Conservation (phyloP, 2,113 vertebrate genomes). For the Girardinichthys multiradiatus region DNA sequence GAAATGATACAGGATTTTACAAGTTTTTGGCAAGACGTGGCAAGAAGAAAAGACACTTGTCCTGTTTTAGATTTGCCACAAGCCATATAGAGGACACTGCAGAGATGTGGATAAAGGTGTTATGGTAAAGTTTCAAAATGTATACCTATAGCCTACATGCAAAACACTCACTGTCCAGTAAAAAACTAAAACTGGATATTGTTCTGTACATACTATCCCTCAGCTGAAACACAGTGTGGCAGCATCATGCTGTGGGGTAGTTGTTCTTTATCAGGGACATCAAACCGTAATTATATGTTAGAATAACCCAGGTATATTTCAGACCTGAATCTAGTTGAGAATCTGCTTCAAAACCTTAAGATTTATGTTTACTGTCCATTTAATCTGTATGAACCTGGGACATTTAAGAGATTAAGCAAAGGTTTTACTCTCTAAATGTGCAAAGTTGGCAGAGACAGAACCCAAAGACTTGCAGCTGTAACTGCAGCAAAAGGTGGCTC, state of each 20-base stretch:
- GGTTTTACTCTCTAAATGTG: not conserved
- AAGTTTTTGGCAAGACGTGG: too few relatives aligned
- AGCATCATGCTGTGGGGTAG: not conserved
- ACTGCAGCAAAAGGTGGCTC: not conserved
- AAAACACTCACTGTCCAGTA: not conserved
- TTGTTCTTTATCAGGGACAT: not conserved
- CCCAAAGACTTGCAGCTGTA: not conserved
- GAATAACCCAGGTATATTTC: not conserved
- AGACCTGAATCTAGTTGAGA: not conserved
- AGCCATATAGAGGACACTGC: too few relatives aligned
- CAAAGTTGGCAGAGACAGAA: not conserved
- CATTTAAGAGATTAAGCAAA: not conserved
- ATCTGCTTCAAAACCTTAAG: not conserved
- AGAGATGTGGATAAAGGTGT: too few relatives aligned
- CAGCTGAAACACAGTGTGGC: not conserved
- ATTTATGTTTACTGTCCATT: not conserved
- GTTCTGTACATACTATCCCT: not conserved
- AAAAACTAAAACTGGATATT: not conserved
- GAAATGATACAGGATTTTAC: too few relatives aligned
- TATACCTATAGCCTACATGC: too few relatives aligned
- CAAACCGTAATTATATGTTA: not conserved
- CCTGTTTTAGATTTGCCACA: too few relatives aligned
- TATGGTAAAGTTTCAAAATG: too few relatives aligned
- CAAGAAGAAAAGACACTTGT: too few relatives aligned
- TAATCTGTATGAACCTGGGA: not conserved